Conservation (phyloP, 2,888 invertebrate genomes). For the Chironomus riparius region DNA sequence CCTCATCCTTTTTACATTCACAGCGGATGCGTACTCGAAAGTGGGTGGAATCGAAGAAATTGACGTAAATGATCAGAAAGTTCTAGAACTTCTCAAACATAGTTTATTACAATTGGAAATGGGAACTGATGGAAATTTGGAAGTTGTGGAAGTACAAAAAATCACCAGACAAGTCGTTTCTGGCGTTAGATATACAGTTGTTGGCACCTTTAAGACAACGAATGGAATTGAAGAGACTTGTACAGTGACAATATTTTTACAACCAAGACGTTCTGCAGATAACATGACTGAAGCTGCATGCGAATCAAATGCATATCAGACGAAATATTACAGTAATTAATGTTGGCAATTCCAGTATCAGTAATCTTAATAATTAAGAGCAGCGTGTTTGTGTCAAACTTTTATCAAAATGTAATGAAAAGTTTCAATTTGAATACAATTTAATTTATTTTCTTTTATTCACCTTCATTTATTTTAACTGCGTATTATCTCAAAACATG, state of each 20-base stretch:
- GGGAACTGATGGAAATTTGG: not conserved
- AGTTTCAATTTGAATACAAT: not conserved
- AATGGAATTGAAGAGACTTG: not conserved
- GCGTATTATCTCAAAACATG: not conserved
- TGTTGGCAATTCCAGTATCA: not conserved
- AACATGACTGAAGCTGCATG: not conserved
- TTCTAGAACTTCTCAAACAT: not conserved
- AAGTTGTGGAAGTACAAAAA: not conserved
- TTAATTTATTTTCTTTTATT: not conserved
- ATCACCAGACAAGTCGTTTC: slow-evolving; percentile 12
- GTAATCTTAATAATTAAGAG: not conserved
- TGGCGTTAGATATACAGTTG: not conserved
- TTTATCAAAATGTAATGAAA: not conserved
- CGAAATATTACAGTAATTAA: not conserved
- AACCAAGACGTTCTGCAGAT: not conserved
- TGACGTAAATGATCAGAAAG: not conserved
- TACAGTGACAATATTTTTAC: not conserved
- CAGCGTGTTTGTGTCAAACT: not conserved
- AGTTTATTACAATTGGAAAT: not conserved
- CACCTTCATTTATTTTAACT: not conserved
- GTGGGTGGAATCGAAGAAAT: not conserved
- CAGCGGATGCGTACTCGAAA: not conserved
- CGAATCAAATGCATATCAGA: not conserved
- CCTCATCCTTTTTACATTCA: not conserved
- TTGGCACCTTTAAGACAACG: not conserved